A percentile compares a stretch with the other conserved stretches of the same genome.
phyloP scores from a whole-genome alignment of 2,113 vertebrate species.

The Ariopsis seemanni region DNA sequence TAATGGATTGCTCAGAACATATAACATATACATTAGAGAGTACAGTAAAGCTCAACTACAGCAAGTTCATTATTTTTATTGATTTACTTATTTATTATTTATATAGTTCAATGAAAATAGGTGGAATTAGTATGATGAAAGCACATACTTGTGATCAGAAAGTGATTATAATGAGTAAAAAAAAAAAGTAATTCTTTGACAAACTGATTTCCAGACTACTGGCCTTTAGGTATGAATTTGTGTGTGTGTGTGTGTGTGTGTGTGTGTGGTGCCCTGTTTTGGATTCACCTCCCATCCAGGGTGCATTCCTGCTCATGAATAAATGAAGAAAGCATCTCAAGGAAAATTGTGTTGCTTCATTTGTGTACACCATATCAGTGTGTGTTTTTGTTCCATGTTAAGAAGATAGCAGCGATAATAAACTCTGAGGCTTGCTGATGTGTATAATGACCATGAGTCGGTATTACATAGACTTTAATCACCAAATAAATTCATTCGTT shows the following conservation, averaged over 20 bases:
- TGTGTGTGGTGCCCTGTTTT: background rate
- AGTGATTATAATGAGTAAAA: background rate
- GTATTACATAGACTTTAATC: background rate
- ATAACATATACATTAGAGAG: background rate
- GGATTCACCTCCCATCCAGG: background rate
- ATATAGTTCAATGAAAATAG: background rate
- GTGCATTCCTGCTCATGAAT: background rate
- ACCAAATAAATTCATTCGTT: conserved; percentile 6
- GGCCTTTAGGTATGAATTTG: background rate
- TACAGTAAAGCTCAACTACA: background rate
- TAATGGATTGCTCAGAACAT: background rate
- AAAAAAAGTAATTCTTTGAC: background rate
- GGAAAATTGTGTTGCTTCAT: background rate
- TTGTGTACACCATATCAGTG: background rate
- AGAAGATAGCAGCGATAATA: background rate
- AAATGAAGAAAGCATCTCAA: background rate
- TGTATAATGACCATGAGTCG: background rate
- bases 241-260: background rate
- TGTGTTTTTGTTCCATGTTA: background rate
- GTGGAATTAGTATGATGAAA: background rate
- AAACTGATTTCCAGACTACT: background rate
- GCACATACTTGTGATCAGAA: background rate
- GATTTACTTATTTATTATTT: background rate
- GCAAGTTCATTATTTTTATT: background rate
- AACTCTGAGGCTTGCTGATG: background rate